Evolutionary conservation across 2,888 invertebrate genomes (phyloP), one percentile per base, ranked within the genome.

Genomic region (Lacanobia wlatinum): DNA sequence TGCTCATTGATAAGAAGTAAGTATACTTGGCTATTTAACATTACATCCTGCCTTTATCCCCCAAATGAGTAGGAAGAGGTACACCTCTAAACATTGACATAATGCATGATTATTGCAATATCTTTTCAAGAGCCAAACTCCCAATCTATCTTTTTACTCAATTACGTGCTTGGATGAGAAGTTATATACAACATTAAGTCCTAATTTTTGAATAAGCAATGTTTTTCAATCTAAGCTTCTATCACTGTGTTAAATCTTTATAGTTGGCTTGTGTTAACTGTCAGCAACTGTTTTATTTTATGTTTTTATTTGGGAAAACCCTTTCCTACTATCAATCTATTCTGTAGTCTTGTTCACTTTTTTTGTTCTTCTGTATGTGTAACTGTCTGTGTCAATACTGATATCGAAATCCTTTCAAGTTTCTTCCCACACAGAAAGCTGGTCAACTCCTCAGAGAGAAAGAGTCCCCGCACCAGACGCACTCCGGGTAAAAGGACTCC

Each of bases 1-100:
- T 96, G 79, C 94, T 97, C 66, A 96, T 98, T 74, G 97, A 97
- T 90, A 96, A 97, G 69, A 97, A 97, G 97, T 97, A 93, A 92
- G 94, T 93, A 78, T 78, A 6, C 6, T 14, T 43, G 1, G 18
- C 55, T n/a, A 28, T 34, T 56, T 53, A 28, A 53, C 14, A 53
- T 23, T 40, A 28, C 28, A 28, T 28, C 28, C 28, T 3, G 3
- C 28, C 28, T 28, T 2, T 28, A 28, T 28, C 28, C 28, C 28
- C 3, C 28, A 28, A 2, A 28, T 1, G 28, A 28, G 6, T 34
- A 34, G 34, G 34, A 6, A 34, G 34, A 34, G 34, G 34, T 34
- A 34, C 34, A 34, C 34, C 34, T 34, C 34, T 6, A 34, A 34
- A 34, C 6, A 34, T 5, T 34, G 34, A 34, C 34, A 34, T 28